A percentile compares a stretch with the other conserved stretches of the same genome.
Evolutionary conservation across 2,797 vertebrate genomes (phyloP).

Genomic region (Ptychobarbus kaznakovi): DNA sequence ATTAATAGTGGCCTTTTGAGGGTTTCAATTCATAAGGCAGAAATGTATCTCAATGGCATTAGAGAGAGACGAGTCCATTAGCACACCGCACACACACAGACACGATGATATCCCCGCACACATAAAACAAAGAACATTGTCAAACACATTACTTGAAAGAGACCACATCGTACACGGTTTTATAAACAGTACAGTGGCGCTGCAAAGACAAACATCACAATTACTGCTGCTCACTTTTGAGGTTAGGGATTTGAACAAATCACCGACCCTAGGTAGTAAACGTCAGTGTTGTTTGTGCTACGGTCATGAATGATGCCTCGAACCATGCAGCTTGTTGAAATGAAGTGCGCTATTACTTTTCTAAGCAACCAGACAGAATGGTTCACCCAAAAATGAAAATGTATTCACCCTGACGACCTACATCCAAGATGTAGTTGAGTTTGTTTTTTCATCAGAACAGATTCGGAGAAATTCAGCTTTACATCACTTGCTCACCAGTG

Average conservation of each 20-base stretch:
- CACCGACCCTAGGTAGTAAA: background rate
- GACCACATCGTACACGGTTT: background rate
- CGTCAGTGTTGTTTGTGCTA: background rate
- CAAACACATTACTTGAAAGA: conserved; percentile 8
- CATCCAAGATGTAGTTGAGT: background rate
- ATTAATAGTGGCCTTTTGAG: conserved; percentile 35
- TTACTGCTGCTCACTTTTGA: background rate
- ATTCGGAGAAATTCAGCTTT: background rate
- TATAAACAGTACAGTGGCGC: background rate
- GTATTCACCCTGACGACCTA: background rate
- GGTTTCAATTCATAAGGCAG: conserved; percentile 28
- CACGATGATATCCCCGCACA: background rate
- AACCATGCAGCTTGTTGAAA: background rate
- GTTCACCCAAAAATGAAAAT: background rate
- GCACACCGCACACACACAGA: background rate
- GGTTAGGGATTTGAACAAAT: background rate
- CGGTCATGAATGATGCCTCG: background rate
- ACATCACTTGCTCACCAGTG: too few relatives aligned
- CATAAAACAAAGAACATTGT: conserved; percentile 4
- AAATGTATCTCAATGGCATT: conserved; percentile 21
- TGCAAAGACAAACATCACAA: conserved; percentile 22
- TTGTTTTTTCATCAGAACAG: background rate
- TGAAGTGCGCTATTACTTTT: background rate
- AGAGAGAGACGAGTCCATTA: conserved; percentile 28
- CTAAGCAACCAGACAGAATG: background rate